These are phyloP conservation scores for Heloderma charlesbogerti DNA, from an alignment of 2,113 vertebrate species.

Conservation along the genomic window DNA sequence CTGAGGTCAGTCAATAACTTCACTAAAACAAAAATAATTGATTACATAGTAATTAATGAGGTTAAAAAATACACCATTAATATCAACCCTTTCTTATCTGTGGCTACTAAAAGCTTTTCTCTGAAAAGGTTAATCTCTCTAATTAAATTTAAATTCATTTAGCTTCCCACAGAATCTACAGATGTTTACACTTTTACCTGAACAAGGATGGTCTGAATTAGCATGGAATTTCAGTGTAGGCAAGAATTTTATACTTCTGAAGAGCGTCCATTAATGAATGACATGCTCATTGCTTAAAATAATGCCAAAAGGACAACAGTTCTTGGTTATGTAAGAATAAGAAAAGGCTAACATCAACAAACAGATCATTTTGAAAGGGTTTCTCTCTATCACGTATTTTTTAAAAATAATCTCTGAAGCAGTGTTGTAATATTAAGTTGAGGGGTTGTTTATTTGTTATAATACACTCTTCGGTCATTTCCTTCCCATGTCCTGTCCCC, in stretches of 20 bases:
- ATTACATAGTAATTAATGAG: background rate
- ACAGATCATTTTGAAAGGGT: background rate
- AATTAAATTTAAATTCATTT: background rate
- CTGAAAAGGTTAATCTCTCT: background rate
- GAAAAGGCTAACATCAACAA: background rate
- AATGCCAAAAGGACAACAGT: background rate
- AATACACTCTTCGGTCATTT: too few relatives aligned
- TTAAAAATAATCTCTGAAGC: background rate
- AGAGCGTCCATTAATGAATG: background rate
- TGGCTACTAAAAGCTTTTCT: background rate
- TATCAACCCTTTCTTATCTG: background rate
- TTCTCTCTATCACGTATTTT: background rate
- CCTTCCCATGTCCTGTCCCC: too few relatives aligned
- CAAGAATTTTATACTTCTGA: background rate
- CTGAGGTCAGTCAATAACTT: background rate
- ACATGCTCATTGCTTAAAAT: background rate
- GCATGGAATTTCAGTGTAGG: background rate
- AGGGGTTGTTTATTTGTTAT: background rate
- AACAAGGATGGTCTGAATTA: background rate
- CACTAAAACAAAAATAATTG: background rate
- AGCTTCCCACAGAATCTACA: background rate
- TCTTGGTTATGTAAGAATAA: background rate
- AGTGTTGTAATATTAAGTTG: background rate
- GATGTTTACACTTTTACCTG: background rate
- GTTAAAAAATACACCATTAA: background rate